phyloP scores from a whole-genome alignment of 2,888 invertebrate genomes.

The Orthonevra nobilis region DNA sequence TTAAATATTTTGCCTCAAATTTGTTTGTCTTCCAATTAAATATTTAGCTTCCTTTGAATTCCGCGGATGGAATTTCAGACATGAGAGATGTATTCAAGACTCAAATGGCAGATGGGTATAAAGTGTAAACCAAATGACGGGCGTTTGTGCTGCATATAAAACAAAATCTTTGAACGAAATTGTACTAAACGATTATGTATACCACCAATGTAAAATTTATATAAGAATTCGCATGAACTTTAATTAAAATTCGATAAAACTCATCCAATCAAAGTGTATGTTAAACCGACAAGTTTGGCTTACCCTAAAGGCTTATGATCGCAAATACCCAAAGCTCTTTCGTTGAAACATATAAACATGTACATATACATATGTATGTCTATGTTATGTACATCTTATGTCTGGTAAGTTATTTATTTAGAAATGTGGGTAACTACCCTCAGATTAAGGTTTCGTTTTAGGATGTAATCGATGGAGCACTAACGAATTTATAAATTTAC shows the following conservation, averaged over 20 bases:
- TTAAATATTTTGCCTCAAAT: too few species aligned
- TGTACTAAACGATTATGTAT: too few species aligned
- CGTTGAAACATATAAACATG: too few species aligned
- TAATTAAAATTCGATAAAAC: conserved; percentile 37
- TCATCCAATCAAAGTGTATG: background rate
- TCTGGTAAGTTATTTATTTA: conserved; percentile 12
- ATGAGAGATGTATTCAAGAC: too few species aligned
- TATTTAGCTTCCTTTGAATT: too few species aligned
- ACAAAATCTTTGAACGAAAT: too few species aligned
- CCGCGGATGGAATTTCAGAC: too few species aligned
- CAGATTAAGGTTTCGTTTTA: conserved; percentile 19
- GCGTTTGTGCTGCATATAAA: too few species aligned
- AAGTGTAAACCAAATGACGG: too few species aligned
- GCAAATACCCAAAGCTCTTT: conserved; percentile 2
- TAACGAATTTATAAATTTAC: conserved; percentile 32
- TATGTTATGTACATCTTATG: too few species aligned
- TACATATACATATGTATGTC: background rate
- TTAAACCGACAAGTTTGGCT: conserved; percentile 1
- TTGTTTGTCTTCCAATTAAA: too few species aligned
- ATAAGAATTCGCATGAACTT: conserved; percentile 34
- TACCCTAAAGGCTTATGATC: conserved; percentile 20
- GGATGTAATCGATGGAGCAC: conserved; percentile 35
- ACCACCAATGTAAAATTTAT: conserved; percentile 8
- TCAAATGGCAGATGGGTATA: too few species aligned
- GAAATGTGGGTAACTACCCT: conserved; percentile 9